Percentiles rank a stretch among this genome's conserved stretches.
Conservation (phyloP, 2,888 invertebrate genomes). For the Chrysolina oricalcia region DNA sequence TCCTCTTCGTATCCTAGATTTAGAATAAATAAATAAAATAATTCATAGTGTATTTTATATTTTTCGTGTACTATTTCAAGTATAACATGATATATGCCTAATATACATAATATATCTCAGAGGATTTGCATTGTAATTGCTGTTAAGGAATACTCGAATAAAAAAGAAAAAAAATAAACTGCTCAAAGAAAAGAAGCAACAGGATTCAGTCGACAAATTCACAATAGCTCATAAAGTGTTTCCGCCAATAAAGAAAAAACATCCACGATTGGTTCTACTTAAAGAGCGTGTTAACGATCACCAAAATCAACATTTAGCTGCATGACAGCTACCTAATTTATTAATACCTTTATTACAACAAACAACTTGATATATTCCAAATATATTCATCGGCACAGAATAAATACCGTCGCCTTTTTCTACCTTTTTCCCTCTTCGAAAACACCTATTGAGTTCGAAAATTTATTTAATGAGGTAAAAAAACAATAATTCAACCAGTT, state of each 20-base stretch:
- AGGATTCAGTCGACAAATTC: background rate
- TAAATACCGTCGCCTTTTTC: conserved; percentile 66
- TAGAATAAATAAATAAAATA: no score
- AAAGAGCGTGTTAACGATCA: conserved; percentile 36
- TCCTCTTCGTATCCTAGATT: no score
- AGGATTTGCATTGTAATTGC: no score
- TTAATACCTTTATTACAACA: conserved; percentile 67
- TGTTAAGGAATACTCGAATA: no score
- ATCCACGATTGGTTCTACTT: conserved; percentile 2
- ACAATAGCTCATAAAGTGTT: conserved; percentile 1
- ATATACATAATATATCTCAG: no score
- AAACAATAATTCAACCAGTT: conserved; percentile 69
- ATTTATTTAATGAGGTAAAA: conserved; percentile 71
- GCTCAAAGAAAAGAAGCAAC: background rate
- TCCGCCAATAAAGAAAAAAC: conserved; percentile 14
- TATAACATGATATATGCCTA: no score
- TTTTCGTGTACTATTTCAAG: no score
- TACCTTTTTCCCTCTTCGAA: conserved; percentile 64
- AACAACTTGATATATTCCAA: conserved; percentile 68
- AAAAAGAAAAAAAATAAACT: no score
- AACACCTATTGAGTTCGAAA: conserved; percentile 70
- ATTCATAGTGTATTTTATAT: no score
- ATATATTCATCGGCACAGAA: conserved; percentile 68
- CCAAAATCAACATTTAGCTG: conserved; percentile 40
- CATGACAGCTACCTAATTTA: conserved; percentile 61